Evolutionary conservation across 2,797 vertebrate species (phyloP).

Genomic region (Sarcoramphus papa): DNA sequence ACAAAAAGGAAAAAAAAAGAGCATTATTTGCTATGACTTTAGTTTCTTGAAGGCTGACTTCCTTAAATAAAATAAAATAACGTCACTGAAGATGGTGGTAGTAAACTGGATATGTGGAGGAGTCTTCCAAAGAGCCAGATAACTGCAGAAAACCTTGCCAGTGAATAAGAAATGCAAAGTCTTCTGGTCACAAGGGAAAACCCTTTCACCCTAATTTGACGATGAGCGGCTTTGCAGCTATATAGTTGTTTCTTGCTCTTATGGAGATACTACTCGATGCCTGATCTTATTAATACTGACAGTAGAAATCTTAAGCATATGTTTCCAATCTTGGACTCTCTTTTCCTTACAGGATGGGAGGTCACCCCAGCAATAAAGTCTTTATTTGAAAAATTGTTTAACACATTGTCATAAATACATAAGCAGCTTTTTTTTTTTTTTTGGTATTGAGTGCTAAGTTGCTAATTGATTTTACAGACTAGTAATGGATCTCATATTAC

Average conservation of each 20-base stretch:
- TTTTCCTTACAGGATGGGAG: neutral
- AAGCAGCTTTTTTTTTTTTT: slow-evolving; percentile 3
- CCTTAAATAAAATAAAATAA: neutral
- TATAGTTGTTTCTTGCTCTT: neutral
- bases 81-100: neutral
- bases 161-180: neutral
- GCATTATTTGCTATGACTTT: neutral
- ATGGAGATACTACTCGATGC: neutral
- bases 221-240: neutral
- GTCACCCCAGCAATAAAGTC: neutral
- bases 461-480: slow-evolving; percentile 23
- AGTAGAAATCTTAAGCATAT: neutral
- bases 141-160: neutral
- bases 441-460: neutral
- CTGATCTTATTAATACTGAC: neutral
- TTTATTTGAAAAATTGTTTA: slow-evolving; percentile 14
- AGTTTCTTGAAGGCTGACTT: neutral
- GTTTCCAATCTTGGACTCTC: neutral
- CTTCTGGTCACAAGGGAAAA: neutral
- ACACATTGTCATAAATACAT: neutral
- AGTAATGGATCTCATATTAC: neutral
- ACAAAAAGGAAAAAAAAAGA: neutral
- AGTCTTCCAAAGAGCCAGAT: neutral
- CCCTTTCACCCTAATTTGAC: neutral
- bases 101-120: neutral